Evolutionary conservation across 1,140 invertebrate genomes (phyloP).

Genomic region (Sycophaga agraensis): DNA sequence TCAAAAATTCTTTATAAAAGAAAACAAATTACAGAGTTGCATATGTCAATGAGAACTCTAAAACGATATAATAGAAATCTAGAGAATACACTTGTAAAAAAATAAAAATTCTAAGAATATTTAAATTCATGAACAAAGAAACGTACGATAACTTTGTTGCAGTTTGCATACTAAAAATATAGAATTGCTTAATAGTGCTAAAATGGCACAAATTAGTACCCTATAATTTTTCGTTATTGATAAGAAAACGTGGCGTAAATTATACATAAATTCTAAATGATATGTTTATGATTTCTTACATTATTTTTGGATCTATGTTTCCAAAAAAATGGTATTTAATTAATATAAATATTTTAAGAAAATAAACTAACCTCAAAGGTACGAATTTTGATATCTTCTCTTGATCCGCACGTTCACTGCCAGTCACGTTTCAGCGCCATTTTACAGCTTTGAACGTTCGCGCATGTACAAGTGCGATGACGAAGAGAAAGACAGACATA

Average conservation of each 20-base stretch:
- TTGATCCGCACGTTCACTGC: constrained; percentile 21
- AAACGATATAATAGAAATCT: too few relatives aligned
- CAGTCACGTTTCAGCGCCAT: constrained; percentile 31
- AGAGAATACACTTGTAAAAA: too few relatives aligned
- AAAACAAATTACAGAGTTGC: constrained; percentile 29
- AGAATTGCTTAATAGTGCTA: constrained; percentile 11
- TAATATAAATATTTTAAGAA: constrained; percentile 3
- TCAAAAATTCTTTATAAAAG: too few relatives aligned
- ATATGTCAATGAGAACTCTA: constrained; percentile 15
- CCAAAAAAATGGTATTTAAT: background rate
- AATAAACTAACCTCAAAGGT: constrained; percentile 29
- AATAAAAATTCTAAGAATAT: background rate
- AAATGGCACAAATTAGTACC: background rate
- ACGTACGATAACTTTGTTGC: background rate
- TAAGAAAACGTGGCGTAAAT: background rate
- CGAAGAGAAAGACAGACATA: constrained; percentile 3
- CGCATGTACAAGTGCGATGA: constrained; percentile 21
- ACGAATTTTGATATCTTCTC: constrained; percentile 22
- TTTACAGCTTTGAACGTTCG: constrained; percentile 30
- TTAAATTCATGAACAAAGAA: background rate
- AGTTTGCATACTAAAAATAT: background rate
- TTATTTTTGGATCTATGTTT: too few relatives aligned
- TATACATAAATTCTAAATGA: too few relatives aligned
- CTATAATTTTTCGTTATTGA: constrained; percentile 10
- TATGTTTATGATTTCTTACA: background rate